Percentiles rank a stretch among this genome's conserved stretches.
phyloP scores from a whole-genome alignment of 2,888 invertebrate genomes.

The Copidosoma aretas region DNA sequence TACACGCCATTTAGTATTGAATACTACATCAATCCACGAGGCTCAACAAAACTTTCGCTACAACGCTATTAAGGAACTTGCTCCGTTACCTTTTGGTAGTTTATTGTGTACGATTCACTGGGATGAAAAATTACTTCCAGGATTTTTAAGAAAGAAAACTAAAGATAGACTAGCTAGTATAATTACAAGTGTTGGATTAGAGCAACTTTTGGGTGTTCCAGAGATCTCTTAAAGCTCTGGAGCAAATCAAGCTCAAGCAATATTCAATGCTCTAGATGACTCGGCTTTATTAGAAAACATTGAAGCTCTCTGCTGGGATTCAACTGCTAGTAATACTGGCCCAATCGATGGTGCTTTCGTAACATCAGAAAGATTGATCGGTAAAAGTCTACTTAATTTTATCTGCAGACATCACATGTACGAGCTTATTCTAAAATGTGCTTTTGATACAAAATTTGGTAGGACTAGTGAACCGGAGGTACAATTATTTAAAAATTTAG shows the following conservation, averaged over 20 bases:
- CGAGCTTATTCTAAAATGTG: background rate
- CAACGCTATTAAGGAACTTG: background rate
- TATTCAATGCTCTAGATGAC: background rate
- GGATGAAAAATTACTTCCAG: background rate
- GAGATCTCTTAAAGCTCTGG: background rate
- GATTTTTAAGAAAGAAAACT: background rate
- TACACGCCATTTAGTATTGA: background rate
- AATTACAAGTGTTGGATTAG: background rate
- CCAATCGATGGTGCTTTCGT: background rate
- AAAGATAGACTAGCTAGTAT: background rate
- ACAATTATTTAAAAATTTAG: background rate
- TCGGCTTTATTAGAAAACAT: background rate
- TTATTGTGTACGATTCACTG: background rate
- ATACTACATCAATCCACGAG: background rate
- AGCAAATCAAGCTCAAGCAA: background rate
- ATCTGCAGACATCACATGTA: background rate
- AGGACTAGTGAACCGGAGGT: background rate
- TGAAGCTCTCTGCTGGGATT: background rate
- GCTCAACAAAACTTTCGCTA: no score
- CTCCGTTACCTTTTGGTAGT: background rate
- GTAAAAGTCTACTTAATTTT: background rate
- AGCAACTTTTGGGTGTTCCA: background rate
- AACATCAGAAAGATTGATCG: background rate
- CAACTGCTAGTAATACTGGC: background rate
- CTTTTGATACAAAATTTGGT: background rate